phyloP scores from a whole-genome alignment of 2,113 vertebrate genomes.

The Cyanocitta stelleri region DNA sequence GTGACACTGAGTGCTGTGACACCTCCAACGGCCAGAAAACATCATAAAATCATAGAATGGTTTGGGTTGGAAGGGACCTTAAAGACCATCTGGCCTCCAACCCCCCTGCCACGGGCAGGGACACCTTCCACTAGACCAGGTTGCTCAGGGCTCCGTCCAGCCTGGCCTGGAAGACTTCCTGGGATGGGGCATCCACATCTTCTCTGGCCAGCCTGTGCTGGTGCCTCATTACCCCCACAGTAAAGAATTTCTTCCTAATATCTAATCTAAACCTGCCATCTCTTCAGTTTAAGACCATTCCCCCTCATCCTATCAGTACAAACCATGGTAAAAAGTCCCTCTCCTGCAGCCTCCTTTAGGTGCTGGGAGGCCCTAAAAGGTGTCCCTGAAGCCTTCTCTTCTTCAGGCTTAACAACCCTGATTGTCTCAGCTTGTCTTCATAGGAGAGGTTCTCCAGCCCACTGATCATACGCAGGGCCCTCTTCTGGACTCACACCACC shows the following conservation, averaged over 20 bases:
- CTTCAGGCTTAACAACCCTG: not conserved
- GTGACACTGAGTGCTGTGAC: accelerated
- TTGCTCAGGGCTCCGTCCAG: not conserved
- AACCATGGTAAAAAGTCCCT: not conserved
- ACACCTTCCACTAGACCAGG: not conserved
- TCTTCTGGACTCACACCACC: not conserved
- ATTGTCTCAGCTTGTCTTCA: not conserved
- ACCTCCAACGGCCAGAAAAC: not conserved
- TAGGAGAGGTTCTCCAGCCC: not conserved
- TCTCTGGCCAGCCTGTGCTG: not conserved
- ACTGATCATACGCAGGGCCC: not conserved
- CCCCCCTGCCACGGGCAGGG: not conserved
- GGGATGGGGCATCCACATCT: not conserved
- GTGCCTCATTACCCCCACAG: not conserved
- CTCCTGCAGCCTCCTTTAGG: not conserved
- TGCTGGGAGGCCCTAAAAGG: not conserved
- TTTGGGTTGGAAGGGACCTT: not conserved
- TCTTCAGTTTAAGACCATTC: not conserved
- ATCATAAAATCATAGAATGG: not conserved
- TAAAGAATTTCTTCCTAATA: not conserved
- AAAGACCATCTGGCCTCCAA: not conserved
- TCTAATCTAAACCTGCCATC: not conserved
- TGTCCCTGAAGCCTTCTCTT: not conserved
- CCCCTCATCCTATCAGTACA: not conserved
- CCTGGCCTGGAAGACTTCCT: accelerated